phyloP scores from a whole-genome alignment of 1,140 invertebrate species.

The Sitophilus oryzae region DNA sequence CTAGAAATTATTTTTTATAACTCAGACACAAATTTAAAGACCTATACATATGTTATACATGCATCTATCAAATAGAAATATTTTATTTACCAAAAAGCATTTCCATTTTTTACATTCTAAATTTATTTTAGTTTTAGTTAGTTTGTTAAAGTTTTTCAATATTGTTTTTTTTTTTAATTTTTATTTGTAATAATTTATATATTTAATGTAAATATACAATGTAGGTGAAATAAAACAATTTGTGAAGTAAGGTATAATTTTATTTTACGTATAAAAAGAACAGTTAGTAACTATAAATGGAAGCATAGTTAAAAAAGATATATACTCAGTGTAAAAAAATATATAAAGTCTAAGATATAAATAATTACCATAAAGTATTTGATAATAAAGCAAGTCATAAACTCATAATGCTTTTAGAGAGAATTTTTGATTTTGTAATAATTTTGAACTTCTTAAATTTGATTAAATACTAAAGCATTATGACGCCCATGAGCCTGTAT shows the following conservation, averaged over 20 bases:
- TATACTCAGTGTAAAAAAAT: background rate
- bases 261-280: slow-evolving; percentile 15
- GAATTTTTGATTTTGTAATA: too few species aligned
- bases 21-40: background rate
- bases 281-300: slow-evolving; percentile 18
- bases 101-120: background rate
- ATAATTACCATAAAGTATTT: too few species aligned
- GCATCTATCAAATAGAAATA: background rate
- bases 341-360: background rate
- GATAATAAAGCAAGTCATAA: too few species aligned
- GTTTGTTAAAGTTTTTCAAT: background rate
- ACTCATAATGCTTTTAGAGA: too few species aligned
- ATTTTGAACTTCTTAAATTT: too few species aligned
- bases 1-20: background rate
- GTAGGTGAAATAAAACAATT: background rate
- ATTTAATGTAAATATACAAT: background rate
- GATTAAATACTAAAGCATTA: too few species aligned
- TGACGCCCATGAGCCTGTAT: too few species aligned
- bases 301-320: slow-evolving; percentile 15
- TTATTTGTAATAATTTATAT: background rate
- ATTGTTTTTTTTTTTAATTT: background rate
- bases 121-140: background rate
- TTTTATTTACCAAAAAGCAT: background rate
- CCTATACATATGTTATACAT: background rate
- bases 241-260: slow-evolving; percentile 15